Percentiles rank a stretch among this genome's conserved stretches.
Conservation (phyloP, 2,797 vertebrate species). For the Aselliscus stoliczkanus region DNA sequence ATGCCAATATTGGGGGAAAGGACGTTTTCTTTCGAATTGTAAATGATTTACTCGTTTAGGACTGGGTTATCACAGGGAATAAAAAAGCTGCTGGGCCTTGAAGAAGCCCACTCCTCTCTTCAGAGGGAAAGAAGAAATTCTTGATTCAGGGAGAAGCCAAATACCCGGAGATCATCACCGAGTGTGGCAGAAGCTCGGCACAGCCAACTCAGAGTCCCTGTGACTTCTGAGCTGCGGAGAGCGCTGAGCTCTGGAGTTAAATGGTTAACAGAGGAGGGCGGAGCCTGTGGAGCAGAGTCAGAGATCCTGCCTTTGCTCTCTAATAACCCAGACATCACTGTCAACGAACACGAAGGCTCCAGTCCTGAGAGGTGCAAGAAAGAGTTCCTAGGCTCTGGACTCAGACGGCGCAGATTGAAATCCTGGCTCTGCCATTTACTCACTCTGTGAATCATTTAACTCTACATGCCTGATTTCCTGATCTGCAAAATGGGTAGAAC, state of each 20-base stretch:
- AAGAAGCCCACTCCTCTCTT: slow-evolving; percentile 7
- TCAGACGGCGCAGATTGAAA: neutral
- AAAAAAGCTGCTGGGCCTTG: neutral
- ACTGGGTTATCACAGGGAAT: neutral
- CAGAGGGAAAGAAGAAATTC: neutral
- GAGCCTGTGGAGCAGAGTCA: neutral
- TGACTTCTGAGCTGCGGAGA: neutral
- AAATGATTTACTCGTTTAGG: neutral
- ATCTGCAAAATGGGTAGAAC: neutral
- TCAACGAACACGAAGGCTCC: neutral
- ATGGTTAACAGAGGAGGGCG: neutral
- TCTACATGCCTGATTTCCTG: neutral
- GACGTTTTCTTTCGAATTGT: slow-evolving; percentile 6
- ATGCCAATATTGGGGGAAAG: neutral
- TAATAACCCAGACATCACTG: neutral
- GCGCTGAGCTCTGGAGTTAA: neutral
- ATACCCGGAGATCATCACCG: neutral
- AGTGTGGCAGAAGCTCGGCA: neutral
- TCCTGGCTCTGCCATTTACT: neutral
- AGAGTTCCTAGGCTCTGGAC: neutral
- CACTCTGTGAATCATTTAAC: neutral
- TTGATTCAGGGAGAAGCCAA: slow-evolving; percentile 28
- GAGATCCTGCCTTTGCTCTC: neutral
- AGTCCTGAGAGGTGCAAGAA: neutral
- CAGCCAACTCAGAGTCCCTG: neutral